These are phyloP conservation scores for Ceratothoa steindachneri DNA, from an alignment of 2,888 invertebrate genomes.

Conservation along the genomic window DNA sequence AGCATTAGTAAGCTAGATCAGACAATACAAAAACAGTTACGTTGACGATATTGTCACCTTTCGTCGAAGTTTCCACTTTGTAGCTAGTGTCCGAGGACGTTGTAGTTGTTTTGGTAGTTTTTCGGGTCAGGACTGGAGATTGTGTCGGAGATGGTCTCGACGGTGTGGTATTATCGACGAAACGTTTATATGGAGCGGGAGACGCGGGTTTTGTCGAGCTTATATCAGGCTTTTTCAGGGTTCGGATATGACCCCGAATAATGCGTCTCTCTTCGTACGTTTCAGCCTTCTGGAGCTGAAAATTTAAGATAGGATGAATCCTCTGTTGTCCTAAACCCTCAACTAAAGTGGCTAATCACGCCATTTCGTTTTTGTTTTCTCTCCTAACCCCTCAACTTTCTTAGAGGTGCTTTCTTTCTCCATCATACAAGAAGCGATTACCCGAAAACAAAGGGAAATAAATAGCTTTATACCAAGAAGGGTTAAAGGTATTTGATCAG, in stretches of 20 bases:
- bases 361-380: no score
- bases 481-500: no score
- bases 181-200: neutral
- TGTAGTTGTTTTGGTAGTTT: neutral
- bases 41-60: no score
- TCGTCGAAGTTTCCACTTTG: neutral
- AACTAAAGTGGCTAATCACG: no score
- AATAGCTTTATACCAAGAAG: no score
- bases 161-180: neutral
- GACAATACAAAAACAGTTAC: neutral
- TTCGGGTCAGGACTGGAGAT: neutral
- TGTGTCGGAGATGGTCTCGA: slow-evolving; percentile 3
- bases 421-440: no score
- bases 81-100: neutral
- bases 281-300: slow-evolving; percentile 68
- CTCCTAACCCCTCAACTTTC: no score
- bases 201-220: slow-evolving; percentile 3
- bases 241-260: slow-evolving; percentile 70
- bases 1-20: neutral
- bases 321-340: no score
- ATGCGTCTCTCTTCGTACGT: slow-evolving; percentile 73
- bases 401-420: no score
- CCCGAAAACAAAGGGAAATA: no score
- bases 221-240: slow-evolving; percentile 57
- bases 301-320: no score